Percentiles rank a stretch among this genome's conserved stretches.
These are phyloP conservation scores for Rhinopomastus cyanomelas DNA, from an alignment of 2,113 vertebrate species.

Conservation along the genomic window DNA sequence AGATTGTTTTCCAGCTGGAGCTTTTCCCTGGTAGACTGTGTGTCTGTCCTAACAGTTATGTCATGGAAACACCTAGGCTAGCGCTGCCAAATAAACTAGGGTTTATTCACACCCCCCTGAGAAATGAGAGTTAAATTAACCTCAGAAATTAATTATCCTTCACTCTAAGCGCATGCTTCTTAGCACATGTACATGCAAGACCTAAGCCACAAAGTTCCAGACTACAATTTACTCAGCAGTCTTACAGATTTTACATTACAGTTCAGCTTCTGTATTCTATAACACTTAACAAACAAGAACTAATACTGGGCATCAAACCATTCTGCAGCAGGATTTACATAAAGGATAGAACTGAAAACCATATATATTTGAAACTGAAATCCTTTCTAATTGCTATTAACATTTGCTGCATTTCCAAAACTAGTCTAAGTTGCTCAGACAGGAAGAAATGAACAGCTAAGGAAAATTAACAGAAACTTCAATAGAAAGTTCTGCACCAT, in stretches of 20 bases:
- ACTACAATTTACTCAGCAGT: not conserved
- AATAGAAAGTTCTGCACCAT: not conserved
- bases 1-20: not conserved
- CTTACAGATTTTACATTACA: not conserved
- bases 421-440: not conserved
- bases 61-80: not conserved
- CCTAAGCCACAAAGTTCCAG: not conserved
- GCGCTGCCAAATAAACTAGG: not conserved
- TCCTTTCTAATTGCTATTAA: not conserved
- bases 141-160: not conserved
- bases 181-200: accelerated
- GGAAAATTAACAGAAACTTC: not conserved
- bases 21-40: not conserved
- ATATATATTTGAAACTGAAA: not conserved
- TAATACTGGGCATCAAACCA: not conserved
- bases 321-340: not conserved
- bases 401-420: not conserved
- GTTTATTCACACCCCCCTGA: not conserved
- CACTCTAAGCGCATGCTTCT: not conserved
- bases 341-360: not conserved
- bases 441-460: not conserved
- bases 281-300: not conserved
- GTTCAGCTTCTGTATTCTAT: not conserved
- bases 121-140: not conserved
- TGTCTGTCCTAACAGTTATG: not conserved